phyloP scores from a whole-genome alignment of 2,797 vertebrate species.

The Borostomias antarcticus region DNA sequence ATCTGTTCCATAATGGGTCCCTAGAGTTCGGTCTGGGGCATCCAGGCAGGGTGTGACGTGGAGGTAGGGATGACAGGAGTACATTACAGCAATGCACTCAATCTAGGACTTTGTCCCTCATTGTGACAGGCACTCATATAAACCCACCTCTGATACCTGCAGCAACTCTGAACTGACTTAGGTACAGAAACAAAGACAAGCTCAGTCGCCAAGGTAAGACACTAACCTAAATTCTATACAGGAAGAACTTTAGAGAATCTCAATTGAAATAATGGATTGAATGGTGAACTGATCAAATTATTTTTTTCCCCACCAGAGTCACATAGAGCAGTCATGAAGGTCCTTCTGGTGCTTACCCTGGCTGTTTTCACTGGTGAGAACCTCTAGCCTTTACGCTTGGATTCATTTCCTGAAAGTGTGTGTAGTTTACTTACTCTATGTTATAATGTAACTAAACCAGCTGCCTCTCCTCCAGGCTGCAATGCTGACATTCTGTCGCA shows the following conservation, averaged over 20 bases:
- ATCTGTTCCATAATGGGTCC: too few species aligned
- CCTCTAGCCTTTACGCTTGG: neutral
- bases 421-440: neutral
- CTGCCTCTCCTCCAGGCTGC: conserved; percentile 48
- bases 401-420: neutral
- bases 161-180: conserved; percentile 18
- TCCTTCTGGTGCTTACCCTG: conserved; percentile 58
- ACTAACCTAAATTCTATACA: neutral
- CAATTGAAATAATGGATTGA: neutral
- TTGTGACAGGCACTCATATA: conserved; percentile 50
- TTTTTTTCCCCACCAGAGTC: conserved; percentile 21
- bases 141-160: conserved; percentile 15
- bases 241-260: neutral
- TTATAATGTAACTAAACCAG: neutral
- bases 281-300: neutral
- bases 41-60: conserved; percentile 41
- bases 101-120: conserved; percentile 47
- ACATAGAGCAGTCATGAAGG: conserved; percentile 63
- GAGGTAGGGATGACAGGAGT: conserved; percentile 38
- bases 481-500: conserved; percentile 55
- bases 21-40: too few species aligned
- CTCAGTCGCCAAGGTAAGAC: conserved; percentile 2
- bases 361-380: conserved; percentile 64
- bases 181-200: conserved; percentile 20
- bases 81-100: conserved; percentile 50